These are phyloP conservation scores for Amphimallon solstitiale DNA, from an alignment of 2,888 invertebrate genomes.

Conservation along the genomic window DNA sequence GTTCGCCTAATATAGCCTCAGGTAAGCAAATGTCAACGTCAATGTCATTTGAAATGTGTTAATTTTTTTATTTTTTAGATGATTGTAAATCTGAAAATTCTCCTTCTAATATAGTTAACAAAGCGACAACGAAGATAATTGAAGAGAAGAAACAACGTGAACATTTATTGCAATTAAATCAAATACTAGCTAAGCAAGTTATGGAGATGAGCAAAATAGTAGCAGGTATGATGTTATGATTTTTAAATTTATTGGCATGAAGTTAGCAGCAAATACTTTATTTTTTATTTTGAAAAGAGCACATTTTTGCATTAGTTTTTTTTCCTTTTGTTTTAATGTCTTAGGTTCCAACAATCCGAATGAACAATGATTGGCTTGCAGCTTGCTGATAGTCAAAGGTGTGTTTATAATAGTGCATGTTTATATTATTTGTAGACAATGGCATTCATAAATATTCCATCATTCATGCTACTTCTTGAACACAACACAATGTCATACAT, in stretches of 20 bases:
- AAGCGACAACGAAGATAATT: slow-evolving; percentile 63
- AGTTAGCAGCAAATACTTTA: slow-evolving; percentile 40
- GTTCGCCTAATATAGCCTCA: slow-evolving; percentile 54
- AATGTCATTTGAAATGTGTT: slow-evolving; percentile 6
- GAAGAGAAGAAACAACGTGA: slow-evolving; percentile 90
- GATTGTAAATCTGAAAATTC: slow-evolving; percentile 50
- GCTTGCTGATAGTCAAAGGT: slow-evolving; percentile 48
- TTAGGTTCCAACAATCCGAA: slow-evolving; percentile 60
- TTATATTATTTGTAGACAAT: slow-evolving; percentile 60
- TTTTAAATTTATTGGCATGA: slow-evolving; percentile 35
- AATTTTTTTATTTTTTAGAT: slow-evolving; percentile 44
- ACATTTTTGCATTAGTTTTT: slow-evolving; percentile 46
- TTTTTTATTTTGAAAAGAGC: slow-evolving; percentile 35
- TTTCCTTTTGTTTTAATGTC: slow-evolving; percentile 49
- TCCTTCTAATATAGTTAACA: slow-evolving; percentile 55
- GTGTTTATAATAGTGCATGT: slow-evolving; percentile 54
- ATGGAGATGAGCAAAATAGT: slow-evolving; percentile 96
- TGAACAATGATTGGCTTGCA: slow-evolving; percentile 55
- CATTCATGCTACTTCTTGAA: too few species aligned
- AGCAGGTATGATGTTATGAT: slow-evolving; percentile 74
- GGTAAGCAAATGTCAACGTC: slow-evolving; percentile 14
- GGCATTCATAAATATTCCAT: too few species aligned
- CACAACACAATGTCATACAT: too few species aligned
- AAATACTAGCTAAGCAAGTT: slow-evolving; percentile 91
- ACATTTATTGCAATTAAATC: slow-evolving; percentile 89